Conservation (phyloP, 2,113 vertebrate species). For the Actenoides lindsayi region DNA sequence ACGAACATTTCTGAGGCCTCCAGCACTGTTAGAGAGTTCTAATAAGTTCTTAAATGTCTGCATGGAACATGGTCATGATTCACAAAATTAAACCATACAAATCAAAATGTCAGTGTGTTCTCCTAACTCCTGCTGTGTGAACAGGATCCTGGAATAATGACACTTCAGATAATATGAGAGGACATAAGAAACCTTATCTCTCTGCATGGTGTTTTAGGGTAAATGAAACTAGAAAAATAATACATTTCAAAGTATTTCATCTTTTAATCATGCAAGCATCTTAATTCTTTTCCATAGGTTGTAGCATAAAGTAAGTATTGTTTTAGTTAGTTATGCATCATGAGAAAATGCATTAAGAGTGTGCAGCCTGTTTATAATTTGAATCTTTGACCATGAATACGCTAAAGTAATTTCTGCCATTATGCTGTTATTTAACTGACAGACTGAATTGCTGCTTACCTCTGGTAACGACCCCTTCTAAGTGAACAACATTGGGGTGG, state of each 20-base stretch:
- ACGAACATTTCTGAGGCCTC: conserved; percentile 31
- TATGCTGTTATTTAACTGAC: neutral
- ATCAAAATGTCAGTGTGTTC: conserved; percentile 62
- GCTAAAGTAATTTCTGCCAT: conserved; percentile 5
- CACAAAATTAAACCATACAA: conserved; percentile 62
- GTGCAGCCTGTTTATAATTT: conserved; percentile 13
- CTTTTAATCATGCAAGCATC: conserved; percentile 31
- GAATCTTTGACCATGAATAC: neutral
- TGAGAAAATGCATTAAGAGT: conserved; percentile 51
- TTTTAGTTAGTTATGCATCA: conserved; percentile 56
- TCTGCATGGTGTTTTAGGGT: conserved; percentile 36
- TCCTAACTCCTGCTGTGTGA: conserved; percentile 51
- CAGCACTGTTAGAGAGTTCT: conserved; percentile 22
- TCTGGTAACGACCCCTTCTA: conserved; percentile 97
- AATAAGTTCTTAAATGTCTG: conserved; percentile 62
- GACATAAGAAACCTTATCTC: conserved; percentile 39
- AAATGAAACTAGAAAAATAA: conserved; percentile 52
- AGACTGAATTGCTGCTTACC: conserved; percentile 72
- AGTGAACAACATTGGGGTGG: conserved; percentile 96
- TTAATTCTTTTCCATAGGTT: conserved; percentile 16
- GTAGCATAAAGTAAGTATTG: conserved; percentile 42
- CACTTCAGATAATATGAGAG: conserved; percentile 52
- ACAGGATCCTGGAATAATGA: conserved; percentile 46
- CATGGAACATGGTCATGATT: conserved; percentile 34
- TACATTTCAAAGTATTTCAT: conserved; percentile 49